phyloP scores from a whole-genome alignment of 2,113 vertebrate genomes.

The Puntigrus tetrazona region DNA sequence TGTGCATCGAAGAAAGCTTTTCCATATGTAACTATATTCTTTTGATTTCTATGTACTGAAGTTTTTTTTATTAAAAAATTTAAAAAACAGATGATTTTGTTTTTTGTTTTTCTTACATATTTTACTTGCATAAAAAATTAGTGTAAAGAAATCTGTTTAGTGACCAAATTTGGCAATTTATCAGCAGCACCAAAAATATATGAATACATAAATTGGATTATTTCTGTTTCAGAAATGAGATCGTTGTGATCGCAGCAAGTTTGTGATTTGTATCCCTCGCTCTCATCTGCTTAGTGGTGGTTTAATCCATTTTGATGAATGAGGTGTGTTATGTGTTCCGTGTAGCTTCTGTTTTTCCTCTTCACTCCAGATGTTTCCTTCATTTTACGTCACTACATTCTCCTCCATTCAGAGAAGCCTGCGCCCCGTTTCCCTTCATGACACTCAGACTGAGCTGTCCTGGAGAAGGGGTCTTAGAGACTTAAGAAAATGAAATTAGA shows the following conservation, averaged over 20 bases:
- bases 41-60: too few species aligned
- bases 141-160: too few species aligned
- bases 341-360: not conserved
- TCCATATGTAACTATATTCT: too few species aligned
- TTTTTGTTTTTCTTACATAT: too few species aligned
- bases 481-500: conserved; percentile 23
- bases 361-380: conserved; percentile 49
- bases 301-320: conserved; percentile 30
- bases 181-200: too few species aligned
- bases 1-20: too few species aligned
- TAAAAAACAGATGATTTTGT: too few species aligned
- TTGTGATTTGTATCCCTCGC: not conserved
- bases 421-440: not conserved
- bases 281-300: not conserved
- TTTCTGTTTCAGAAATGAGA: not conserved
- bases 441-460: not conserved
- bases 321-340: not conserved
- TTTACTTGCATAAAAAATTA: too few species aligned
- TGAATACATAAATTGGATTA: not conserved
- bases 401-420: conserved; percentile 17
- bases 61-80: too few species aligned
- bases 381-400: conserved; percentile 2
- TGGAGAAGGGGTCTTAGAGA: conserved; percentile 3
- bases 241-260: not conserved
- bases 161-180: too few species aligned